A percentile compares a stretch with the other conserved stretches of the same genome.
phyloP scores from a whole-genome alignment of 2,888 invertebrate genomes.

The Meteorus cinctellus region DNA sequence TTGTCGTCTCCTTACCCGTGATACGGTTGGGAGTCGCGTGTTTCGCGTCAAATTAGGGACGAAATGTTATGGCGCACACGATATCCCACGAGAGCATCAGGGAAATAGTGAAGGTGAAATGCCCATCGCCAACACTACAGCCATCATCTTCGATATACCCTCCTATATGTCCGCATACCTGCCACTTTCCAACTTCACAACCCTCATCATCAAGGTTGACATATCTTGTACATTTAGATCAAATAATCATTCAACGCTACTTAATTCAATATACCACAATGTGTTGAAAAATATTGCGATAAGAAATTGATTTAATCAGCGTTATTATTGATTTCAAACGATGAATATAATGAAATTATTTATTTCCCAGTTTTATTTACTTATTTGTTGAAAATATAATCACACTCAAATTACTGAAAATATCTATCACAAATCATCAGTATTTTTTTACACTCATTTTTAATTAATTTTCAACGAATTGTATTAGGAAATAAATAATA shows the following conservation, averaged over 20 bases:
- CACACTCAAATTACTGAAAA: too few relatives aligned
- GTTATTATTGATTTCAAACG: not conserved
- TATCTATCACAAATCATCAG: too few relatives aligned
- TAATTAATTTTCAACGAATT: not conserved
- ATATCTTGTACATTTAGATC: not conserved
- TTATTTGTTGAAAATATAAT: too few relatives aligned
- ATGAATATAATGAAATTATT: too few relatives aligned
- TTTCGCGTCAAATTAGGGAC: conserved; percentile 54
- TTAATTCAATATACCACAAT: not conserved
- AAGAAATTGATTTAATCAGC: not conserved
- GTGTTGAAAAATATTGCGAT: not conserved
- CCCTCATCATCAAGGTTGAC: not conserved
- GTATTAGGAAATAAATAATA: not conserved
- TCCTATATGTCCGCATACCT: not conserved
- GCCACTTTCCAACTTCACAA: not conserved
- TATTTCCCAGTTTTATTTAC: too few relatives aligned
- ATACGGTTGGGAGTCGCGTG: conserved; percentile 48
- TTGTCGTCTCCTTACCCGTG: conserved; percentile 24
- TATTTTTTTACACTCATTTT: not conserved
- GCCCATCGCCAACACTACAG: not conserved
- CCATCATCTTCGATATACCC: not conserved
- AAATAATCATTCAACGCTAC: not conserved
- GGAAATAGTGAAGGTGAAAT: conserved; percentile 35
- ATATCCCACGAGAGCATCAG: conserved; percentile 43
- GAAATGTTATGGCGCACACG: conserved; percentile 41